Base-by-base conservation (phyloP, 2,797 vertebrate genomes). In the Enteromius viviparus region DNA sequence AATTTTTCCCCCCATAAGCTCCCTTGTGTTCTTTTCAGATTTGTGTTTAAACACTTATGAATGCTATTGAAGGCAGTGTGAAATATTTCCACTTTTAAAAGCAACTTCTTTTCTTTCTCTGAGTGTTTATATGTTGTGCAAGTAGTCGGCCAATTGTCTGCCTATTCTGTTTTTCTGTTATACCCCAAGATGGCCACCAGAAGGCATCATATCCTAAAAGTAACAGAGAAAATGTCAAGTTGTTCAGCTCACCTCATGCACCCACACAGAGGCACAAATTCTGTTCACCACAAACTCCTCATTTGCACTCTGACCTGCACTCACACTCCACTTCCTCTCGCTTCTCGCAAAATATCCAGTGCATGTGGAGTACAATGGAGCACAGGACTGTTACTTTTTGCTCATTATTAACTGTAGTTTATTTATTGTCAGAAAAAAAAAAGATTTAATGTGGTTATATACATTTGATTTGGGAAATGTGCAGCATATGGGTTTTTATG, bases 161-260 rank as follows among this genome's bases (percentile, higher is more conserved):
- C 8, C 64, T 1, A 8, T 17, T 40, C 40, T 40, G 21, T 40
- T 60, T 42, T 10, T 60, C 51, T 40, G 53, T 84, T 55, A 65
- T 71, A 14, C 2, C 37, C 11, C 3, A 29, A 1, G 32, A 26
- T 1, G 23, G 21, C 82, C 87, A 84, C 78, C 14, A 84, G 87
- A 84, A 40, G 76, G 70, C 81, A 49, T 6, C 77, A 78, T 10
- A 71, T 71, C 11, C 81, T 76, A 78, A 71, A 34, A 60, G 1
- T 49, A 76, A 60, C 47, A 21, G 5, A 14, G 40, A 37, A 80
- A 76, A 32, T 45, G 64, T 14, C n/a, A 11, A 29, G 8, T 29
- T 42, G 4, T 51, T 62, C 23, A 12, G 37, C 76, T 29, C 37
- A 21, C 17, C 17, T 65, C 32, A 0, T 45, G 15, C 76, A 49